Evolutionary conservation across 1,140 invertebrate species (phyloP), one percentile per base, ranked within the genome.

Genomic region (Drosophila subpulchrella): DNA sequence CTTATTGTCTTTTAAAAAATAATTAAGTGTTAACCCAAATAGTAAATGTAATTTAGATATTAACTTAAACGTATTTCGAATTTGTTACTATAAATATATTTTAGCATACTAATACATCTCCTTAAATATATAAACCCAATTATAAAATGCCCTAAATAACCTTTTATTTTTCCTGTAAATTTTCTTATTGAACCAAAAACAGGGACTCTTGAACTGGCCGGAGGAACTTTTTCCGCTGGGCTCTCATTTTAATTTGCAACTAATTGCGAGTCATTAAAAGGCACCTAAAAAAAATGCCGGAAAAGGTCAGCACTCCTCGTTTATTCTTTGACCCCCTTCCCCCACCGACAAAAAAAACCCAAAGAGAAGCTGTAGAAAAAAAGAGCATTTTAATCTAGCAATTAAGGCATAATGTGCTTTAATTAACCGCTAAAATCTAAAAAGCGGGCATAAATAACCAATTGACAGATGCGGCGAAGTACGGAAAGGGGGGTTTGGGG

Each of bases 341-440:
- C 32, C 5, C 15, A 15, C 3, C 61, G 13, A 30, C 34, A 24
- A 42, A 11, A 42, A 11, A 15, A 66, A 41, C 32, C 15, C n/a
- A 4, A 48, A 59, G 20, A 24, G n/a, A 63, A 67, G 63, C 44
- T 66, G 57, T 10, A 20, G 44, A 62, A 54, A 72, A 75, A 58
- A 44, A 46, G 60, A 46, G 60, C 75, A 66, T 76, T 88, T 86
- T 88, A 86, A 86, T 89, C 79, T 75, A 78, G 79, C 84, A 86
- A 86, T 86, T 88, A 86, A 84, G 77, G 44, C 66, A 68, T 89
- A 84, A 84, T 89, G 80, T 78, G 77, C 74, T 89, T 89, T 89
- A 89, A 89, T 89, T 89, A 89, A 89, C 84, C 84, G 80, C 85
- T 80, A 81, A 83, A 89, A 83, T 82, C 83, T 88, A 86, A 86